A percentile compares a stretch with the other conserved stretches of the same genome.
Conservation (phyloP, 64 coral and sea anemone species). For the Platygyra sinensis region DNA sequence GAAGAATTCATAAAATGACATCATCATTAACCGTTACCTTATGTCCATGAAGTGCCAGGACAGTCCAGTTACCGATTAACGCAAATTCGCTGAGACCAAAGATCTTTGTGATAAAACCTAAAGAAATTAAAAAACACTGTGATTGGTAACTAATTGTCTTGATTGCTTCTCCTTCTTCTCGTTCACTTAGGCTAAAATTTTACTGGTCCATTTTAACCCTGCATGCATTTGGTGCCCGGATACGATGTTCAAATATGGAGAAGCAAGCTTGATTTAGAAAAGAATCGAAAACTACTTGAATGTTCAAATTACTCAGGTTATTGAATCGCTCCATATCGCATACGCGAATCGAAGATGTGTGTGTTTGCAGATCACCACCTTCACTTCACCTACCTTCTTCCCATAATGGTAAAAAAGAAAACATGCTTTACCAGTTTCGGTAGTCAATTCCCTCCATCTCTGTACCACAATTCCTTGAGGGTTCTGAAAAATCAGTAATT, state of each 20-base stretch:
- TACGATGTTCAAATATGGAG: no score
- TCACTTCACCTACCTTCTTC: no score
- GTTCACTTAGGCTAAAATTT: no score
- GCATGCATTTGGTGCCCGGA: no score
- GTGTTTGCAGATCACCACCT: no score
- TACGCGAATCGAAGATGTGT: no score
- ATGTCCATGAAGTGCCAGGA: slow-evolving; percentile 55
- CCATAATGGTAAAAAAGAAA: background rate
- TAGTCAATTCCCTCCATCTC: slow-evolving; percentile 56
- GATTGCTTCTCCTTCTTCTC: background rate
- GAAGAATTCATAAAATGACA: background rate
- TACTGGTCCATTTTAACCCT: no score
- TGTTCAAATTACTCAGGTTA: no score
- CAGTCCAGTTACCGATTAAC: slow-evolving; percentile 83
- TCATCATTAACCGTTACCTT: slow-evolving; percentile 4
- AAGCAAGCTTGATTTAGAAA: no score
- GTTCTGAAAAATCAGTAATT: slow-evolving; percentile 38
- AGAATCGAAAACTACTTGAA: no score
- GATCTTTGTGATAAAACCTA: slow-evolving; percentile 75
- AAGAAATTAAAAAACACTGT: background rate
- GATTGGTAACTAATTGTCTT: background rate
- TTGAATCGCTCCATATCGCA: no score
- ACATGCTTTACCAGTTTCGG: slow-evolving; percentile 49
- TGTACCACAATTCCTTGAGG: slow-evolving; percentile 68
- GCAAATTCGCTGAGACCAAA: slow-evolving; percentile 62